A percentile compares a stretch with the other conserved stretches of the same genome.
These are phyloP conservation scores for Okamejei kenojei DNA, from an alignment of 2,797 vertebrate species.

Conservation along the genomic window DNA sequence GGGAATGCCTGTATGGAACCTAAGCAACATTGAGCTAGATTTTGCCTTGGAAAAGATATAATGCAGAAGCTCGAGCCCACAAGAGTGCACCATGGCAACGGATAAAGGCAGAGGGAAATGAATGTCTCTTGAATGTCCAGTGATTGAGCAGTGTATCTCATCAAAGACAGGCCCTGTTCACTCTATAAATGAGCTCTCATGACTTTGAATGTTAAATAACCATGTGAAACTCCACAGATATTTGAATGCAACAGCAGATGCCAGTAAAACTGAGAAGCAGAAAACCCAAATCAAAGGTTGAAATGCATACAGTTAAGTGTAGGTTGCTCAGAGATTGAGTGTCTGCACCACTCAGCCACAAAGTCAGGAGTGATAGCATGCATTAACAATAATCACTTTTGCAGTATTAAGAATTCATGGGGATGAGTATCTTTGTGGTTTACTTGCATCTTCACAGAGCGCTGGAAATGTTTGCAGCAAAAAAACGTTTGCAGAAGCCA, in stretches of 20 bases:
- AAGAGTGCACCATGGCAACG: slow-evolving; percentile 29
- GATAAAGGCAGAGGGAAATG: slow-evolving; percentile 24
- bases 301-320: background rate
- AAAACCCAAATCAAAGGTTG: background rate
- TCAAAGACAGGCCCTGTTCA: slow-evolving; percentile 32
- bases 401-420: background rate
- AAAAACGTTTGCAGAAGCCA: background rate
- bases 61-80: background rate
- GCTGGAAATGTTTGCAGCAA: too few species aligned
- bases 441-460: background rate
- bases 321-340: background rate
- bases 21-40: slow-evolving; percentile 11
- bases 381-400: background rate
- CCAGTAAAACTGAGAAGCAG: background rate
- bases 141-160: slow-evolving; percentile 13
- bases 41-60: slow-evolving; percentile 33
- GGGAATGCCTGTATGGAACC: background rate
- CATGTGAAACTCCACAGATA: slow-evolving; percentile 15
- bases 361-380: background rate
- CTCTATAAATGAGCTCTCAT: slow-evolving; percentile 33
- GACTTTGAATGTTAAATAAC: slow-evolving; percentile 32
- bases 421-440: background rate
- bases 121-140: slow-evolving; percentile 20
- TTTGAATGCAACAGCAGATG: slow-evolving; percentile 25
- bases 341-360: background rate